Percentiles rank a stretch among this genome's conserved stretches.
phyloP scores from a whole-genome alignment of 2,888 invertebrate genomes.

The Caenorhabditis sp. region DNA sequence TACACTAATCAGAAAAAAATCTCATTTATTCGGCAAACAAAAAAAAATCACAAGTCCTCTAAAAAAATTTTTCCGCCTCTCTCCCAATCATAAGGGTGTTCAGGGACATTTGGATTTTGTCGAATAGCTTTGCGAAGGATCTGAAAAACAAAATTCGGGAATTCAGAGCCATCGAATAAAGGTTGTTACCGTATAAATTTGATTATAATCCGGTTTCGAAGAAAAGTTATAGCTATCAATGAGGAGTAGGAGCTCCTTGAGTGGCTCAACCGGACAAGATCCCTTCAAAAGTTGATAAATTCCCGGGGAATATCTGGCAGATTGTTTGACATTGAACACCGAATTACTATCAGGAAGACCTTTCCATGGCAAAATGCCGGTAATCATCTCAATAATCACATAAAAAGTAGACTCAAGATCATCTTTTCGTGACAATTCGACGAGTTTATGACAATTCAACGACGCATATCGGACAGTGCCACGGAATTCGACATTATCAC shows the following conservation, averaged over 20 bases:
- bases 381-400: conserved; percentile 30
- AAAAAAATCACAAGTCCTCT: conserved; percentile 17
- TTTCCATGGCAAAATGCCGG: conserved; percentile 41
- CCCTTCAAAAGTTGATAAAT: conserved; percentile 20
- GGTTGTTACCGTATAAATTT: conserved; percentile 7
- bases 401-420: conserved; percentile 35
- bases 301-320: conserved; percentile 9
- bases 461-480: conserved; percentile 35
- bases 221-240: conserved; percentile 21
- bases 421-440: conserved; percentile 20
- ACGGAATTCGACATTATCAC: conserved; percentile 36
- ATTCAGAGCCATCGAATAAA: neutral
- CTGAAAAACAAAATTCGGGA: conserved; percentile 14
- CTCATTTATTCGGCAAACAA: too few relatives aligned
- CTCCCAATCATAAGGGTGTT: conserved; percentile 42
- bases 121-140: conserved; percentile 31
- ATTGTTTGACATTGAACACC: conserved; percentile 3
- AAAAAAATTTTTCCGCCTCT: conserved; percentile 21
- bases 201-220: conserved; percentile 21
- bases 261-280: conserved; percentile 7
- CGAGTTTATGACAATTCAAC: conserved; percentile 2
- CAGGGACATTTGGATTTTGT: conserved; percentile 16
- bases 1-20: neutral
- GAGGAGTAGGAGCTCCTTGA: conserved; percentile 18
- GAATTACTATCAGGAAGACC: conserved; percentile 3